Evolutionary conservation across 2,797 vertebrate genomes (phyloP).

Genomic region (Peromyscus melanophrys): DNA sequence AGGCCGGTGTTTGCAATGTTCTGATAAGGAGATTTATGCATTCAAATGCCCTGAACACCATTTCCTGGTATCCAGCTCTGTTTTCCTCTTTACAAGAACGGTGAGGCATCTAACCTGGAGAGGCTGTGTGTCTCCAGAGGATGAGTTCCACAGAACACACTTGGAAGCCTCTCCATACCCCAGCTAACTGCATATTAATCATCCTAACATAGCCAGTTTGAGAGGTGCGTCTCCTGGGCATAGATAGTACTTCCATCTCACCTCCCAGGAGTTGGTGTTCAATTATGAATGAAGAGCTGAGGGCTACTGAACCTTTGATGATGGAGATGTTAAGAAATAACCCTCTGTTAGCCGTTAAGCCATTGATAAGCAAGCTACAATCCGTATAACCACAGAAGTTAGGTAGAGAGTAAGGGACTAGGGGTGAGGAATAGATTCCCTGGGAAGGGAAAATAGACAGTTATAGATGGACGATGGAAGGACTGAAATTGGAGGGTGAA

Average conservation of each 20-base stretch:
- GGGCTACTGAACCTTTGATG: neutral
- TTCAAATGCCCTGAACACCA: neutral
- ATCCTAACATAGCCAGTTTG: neutral
- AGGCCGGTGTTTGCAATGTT: neutral
- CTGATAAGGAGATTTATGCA: neutral
- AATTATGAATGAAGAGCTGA: neutral
- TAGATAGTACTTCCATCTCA: neutral
- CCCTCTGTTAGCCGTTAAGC: neutral
- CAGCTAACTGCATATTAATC: neutral
- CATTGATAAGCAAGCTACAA: neutral
- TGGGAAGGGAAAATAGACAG: neutral
- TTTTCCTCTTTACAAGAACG: slow-evolving; percentile 20
- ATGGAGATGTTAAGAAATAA: neutral
- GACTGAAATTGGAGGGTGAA: neutral
- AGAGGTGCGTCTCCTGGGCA: neutral
- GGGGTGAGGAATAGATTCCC: neutral
- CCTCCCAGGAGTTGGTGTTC: neutral
- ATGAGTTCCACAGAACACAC: neutral
- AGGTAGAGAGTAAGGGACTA: neutral
- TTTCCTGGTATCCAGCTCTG: neutral
- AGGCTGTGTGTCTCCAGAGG: neutral
- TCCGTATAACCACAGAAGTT: neutral
- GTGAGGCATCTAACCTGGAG: slow-evolving; percentile 30
- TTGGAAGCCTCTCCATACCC: neutral
- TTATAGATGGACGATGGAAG: neutral